Evolutionary conservation across 2,888 invertebrate species (phyloP), one percentile per base, ranked within the genome.

Genomic region (Spodoptera picta): DNA sequence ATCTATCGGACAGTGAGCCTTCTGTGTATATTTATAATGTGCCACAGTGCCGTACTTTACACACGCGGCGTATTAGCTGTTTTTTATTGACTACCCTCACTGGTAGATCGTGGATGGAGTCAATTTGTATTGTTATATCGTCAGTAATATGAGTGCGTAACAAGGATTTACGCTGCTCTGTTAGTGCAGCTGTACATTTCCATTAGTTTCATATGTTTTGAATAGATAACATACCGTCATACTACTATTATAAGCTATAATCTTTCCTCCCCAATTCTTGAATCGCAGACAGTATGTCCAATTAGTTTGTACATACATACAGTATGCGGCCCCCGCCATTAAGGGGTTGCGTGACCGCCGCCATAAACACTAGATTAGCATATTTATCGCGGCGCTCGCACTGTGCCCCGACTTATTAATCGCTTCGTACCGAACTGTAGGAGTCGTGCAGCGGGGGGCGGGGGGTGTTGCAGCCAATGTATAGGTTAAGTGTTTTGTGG

Each of bases 311-410:
- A 75, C 56, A 71, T 71, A 75, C 36, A 36, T 45, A 65, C 56
- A 53, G 45, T 43, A 24, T 24, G 24, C 56, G 24, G 44, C 75
- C 70, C 71, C 23, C 56, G 45, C 65, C 72, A 45, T 54, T 64
- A 54, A 43, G 45, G 36, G 42, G 46, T 82, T 48, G 79, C 83
- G 83, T 83, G 83, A 77, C 78, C 68, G 49, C 43, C 42, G 70
- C 83, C 66, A 81, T 83, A 83, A 81, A 75, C 75, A 63, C 60
- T 70, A 75, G 69, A 83, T 82, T 81, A 81, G 79, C 83, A 82
- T 83, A 82, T 81, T 77, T 81, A 74, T 69, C 72, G 60, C 67
- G 47, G 44, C 73, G 73, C 73, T 56, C 6, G 65, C 61, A 43
- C 51, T 65, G 53, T 59, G 64, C 60, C 23, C 54, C 51, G 56